Evolutionary conservation across 1,140 invertebrate genomes (phyloP).

Genomic region (Zaprionus vittiger): DNA sequence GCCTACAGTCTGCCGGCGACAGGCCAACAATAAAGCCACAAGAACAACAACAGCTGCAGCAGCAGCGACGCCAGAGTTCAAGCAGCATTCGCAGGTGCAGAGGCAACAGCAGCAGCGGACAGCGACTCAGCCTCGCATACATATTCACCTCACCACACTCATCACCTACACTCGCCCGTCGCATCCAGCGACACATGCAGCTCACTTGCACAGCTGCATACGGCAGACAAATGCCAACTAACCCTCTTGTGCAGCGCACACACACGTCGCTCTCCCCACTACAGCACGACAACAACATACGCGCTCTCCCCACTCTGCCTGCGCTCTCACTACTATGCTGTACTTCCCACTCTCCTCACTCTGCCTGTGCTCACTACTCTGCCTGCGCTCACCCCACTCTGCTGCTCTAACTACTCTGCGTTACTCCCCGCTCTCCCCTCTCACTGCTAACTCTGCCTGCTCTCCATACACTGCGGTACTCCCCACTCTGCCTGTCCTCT

Average conservation of each 20-base stretch:
- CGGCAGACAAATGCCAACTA: constrained; percentile 26
- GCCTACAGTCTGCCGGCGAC: constrained; percentile 60
- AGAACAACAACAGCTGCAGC: not conserved
- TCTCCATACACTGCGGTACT: too few relatives aligned
- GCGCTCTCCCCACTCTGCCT: not conserved
- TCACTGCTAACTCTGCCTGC: too few relatives aligned
- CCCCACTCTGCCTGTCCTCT: not conserved
- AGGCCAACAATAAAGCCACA: constrained; percentile 33
- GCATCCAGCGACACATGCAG: constrained; percentile 10
- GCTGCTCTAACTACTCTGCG: not conserved
- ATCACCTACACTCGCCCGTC: constrained; percentile 32
- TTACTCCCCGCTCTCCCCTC: not conserved
- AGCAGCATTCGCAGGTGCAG: constrained; percentile 20
- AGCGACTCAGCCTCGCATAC: constrained; percentile 6
- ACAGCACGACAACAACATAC: not conserved
- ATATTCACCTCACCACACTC: constrained; percentile 7
- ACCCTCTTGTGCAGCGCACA: not conserved
- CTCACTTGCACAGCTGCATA: constrained; percentile 25
- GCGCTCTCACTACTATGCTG: not conserved
- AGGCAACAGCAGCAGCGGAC: constrained; percentile 12
- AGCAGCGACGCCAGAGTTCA: not conserved
- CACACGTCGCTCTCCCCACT: not conserved
- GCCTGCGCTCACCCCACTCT: not conserved
- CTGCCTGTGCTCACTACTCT: not conserved
- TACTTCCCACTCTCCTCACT: not conserved